Evolutionary conservation across 2,888 invertebrate species (phyloP).

Genomic region (Hemistola chrysoprasaria): DNA sequence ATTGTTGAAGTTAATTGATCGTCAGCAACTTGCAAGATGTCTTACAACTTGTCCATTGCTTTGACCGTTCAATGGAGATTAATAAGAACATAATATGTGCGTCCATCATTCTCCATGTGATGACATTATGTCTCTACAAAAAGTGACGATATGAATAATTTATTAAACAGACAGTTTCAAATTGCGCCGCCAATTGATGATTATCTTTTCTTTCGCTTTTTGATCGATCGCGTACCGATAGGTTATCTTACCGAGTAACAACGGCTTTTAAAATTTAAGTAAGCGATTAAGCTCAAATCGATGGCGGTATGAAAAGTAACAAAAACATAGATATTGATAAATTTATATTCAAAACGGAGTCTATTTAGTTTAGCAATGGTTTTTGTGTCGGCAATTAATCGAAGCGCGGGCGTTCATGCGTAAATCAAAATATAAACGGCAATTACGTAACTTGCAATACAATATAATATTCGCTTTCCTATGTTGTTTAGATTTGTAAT

Average conservation of each 20-base stretch:
- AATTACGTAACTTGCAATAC: constrained; percentile 38
- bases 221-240: constrained; percentile 36
- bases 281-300: constrained; percentile 10
- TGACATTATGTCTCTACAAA: constrained; percentile 27
- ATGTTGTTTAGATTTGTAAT: constrained; percentile 42
- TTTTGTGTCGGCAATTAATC: constrained; percentile 32
- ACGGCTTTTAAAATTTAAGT: constrained; percentile 14
- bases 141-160: constrained; percentile 32
- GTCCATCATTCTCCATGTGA: constrained; percentile 36
- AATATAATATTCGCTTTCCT: constrained; percentile 31
- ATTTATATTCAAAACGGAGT: constrained; percentile 36
- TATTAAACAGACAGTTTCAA: constrained; percentile 31
- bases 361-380: constrained; percentile 30
- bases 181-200: constrained; percentile 31
- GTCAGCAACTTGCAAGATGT: constrained; percentile 27
- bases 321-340: constrained; percentile 20
- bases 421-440: constrained; percentile 51
- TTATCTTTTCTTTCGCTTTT: constrained; percentile 33
- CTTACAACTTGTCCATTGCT: constrained; percentile 32
- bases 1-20: constrained; percentile 47
- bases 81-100: constrained; percentile 34
- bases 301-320: constrained; percentile 16
- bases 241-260: constrained; percentile 11
- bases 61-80: constrained; percentile 36
- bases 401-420: constrained; percentile 48